Evolutionary conservation across 2,113 vertebrate species (phyloP).

Genomic region (Eulemur rufifrons): DNA sequence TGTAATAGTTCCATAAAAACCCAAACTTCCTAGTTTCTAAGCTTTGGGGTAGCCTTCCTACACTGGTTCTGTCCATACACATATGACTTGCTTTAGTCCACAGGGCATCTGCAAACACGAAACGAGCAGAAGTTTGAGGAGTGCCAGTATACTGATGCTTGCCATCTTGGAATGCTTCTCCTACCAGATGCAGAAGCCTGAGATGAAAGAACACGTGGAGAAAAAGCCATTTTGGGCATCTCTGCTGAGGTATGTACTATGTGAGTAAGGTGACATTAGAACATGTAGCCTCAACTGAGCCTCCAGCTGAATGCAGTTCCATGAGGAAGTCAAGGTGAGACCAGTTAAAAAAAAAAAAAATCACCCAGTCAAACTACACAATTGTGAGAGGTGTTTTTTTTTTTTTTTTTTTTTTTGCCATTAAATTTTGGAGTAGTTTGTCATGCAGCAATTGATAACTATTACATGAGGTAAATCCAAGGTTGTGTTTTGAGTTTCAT

Average conservation of each 20-base stretch:
- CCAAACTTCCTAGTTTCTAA: background rate
- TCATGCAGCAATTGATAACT: background rate
- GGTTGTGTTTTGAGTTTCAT: background rate
- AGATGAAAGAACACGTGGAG: background rate
- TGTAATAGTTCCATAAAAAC: background rate
- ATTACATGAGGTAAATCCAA: no score
- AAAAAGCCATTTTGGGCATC: background rate
- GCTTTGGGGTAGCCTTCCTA: background rate
- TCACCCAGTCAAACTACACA: accelerated
- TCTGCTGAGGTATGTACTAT: background rate
- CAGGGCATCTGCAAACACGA: background rate
- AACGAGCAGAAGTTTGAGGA: background rate
- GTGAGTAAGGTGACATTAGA: background rate
- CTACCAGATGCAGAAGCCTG: background rate
- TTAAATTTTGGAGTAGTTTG: background rate
- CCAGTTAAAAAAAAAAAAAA: background rate
- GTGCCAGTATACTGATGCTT: no score
- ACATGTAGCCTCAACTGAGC: background rate
- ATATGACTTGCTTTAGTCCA: background rate
- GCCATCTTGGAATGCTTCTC: background rate
- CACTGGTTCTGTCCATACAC: background rate
- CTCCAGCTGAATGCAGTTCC: background rate
- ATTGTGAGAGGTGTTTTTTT: background rate
- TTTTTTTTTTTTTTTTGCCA: accelerated
- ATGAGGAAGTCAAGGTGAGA: background rate